Percentiles rank a stretch among this genome's conserved stretches.
Conservation (phyloP, 1,140 invertebrate species). For the Lepidurus arcticus region DNA sequence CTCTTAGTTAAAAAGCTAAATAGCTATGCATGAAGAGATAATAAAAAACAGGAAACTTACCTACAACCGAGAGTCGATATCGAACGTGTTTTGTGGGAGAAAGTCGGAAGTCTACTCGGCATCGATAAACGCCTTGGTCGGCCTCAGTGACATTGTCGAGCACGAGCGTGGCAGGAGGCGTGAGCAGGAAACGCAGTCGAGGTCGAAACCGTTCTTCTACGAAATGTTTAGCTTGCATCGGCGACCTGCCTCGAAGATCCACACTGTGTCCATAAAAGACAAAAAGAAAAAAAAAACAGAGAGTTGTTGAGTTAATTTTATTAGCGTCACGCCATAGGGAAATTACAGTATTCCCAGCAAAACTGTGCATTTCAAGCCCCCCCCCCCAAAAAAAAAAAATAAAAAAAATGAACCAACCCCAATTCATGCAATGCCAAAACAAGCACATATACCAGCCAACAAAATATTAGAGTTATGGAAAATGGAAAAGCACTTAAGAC, state of each 20-base stretch:
- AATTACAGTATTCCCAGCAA: no score
- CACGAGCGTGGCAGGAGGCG: slow-evolving; percentile 61
- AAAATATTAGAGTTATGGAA: background rate
- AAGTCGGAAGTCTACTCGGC: slow-evolving; percentile 32
- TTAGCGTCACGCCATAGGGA: no score
- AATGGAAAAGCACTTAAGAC: background rate
- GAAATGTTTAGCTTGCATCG: slow-evolving; percentile 58
- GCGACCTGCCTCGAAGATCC: slow-evolving; percentile 61
- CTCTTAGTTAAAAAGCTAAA: background rate
- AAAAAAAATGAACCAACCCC: no score
- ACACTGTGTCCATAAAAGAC: slow-evolving; percentile 54
- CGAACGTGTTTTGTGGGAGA: slow-evolving; percentile 33
- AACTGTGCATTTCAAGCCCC: no score
- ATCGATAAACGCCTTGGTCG: slow-evolving; percentile 63
- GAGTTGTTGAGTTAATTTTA: no score
- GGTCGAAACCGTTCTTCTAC: slow-evolving; percentile 65
- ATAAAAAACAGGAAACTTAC: slow-evolving; percentile 23
- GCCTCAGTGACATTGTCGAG: slow-evolving; percentile 70
- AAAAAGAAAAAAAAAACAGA: background rate
- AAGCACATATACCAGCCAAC: background rate
- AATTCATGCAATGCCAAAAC: no score
- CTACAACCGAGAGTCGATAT: slow-evolving; percentile 31
- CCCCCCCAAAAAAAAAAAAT: no score
- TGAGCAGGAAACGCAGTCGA: slow-evolving; percentile 64
- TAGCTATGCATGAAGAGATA: background rate